Evolutionary conservation across 2,113 vertebrate genomes (phyloP).

Genomic region (Odontophorus gujanensis): DNA sequence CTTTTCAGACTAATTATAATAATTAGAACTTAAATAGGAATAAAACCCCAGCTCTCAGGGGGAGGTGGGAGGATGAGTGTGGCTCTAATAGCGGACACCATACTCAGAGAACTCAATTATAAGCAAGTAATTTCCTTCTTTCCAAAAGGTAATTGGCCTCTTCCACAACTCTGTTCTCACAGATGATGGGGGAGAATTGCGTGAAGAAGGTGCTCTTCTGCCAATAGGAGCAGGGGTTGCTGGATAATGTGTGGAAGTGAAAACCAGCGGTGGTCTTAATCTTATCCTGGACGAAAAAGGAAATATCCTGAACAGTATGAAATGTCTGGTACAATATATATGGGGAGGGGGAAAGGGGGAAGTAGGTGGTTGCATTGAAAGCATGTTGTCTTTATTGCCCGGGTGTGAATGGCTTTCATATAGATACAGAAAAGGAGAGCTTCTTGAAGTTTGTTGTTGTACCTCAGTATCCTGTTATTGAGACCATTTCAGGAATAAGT

Average conservation of each 20-base stretch:
- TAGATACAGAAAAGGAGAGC: not conserved
- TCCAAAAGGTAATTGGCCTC: conserved; percentile 60
- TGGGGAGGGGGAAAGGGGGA: not conserved
- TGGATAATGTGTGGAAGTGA: not conserved
- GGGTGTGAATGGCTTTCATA: not conserved
- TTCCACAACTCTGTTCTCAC: conserved; percentile 64
- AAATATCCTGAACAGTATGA: not conserved
- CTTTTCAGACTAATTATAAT: conserved; percentile 66
- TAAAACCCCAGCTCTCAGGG: conserved; percentile 59
- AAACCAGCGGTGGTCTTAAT: conserved; percentile 17
- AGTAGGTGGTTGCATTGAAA: not conserved
- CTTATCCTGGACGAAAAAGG: not conserved
- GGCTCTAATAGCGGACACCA: conserved; percentile 63
- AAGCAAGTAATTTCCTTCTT: conserved; percentile 65
- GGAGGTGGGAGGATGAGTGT: conserved; percentile 58
- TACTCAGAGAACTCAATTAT: conserved; percentile 70
- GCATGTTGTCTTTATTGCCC: not conserved
- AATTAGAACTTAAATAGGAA: conserved; percentile 68
- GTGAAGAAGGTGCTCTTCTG: not conserved
- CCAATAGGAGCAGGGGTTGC: conserved; percentile 21
- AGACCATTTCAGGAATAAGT: not conserved
- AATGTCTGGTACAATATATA: not conserved
- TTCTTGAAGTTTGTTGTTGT: not conserved
- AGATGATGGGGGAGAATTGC: conserved; percentile 44
- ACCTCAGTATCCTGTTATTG: not conserved